Percentiles rank a stretch among this genome's conserved stretches.
These are phyloP conservation scores for Gnatocerus cornutus DNA, from an alignment of 2,888 invertebrate genomes.

Conservation along the genomic window DNA sequence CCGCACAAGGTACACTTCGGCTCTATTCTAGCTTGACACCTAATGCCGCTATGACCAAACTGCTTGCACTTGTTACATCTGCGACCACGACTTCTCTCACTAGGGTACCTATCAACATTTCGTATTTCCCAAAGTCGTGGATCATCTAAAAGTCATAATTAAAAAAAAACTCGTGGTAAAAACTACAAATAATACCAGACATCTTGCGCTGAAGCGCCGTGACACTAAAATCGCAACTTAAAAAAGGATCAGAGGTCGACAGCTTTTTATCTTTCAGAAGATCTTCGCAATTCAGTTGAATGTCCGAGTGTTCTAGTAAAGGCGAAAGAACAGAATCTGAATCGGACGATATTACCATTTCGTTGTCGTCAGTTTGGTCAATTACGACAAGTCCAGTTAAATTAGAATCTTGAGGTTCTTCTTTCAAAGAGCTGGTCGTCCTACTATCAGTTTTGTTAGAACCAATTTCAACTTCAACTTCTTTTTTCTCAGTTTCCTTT, in stretches of 20 bases:
- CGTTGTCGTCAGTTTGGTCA: neutral
- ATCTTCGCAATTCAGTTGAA: conserved; percentile 32
- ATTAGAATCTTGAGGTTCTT: neutral
- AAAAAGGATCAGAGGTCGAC: neutral
- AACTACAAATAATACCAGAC: conserved; percentile 73
- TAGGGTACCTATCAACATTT: conserved; percentile 52
- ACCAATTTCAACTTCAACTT: too few relatives aligned
- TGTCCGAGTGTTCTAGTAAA: conserved; percentile 28
- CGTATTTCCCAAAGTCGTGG: conserved; percentile 75
- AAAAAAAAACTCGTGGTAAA: conserved; percentile 1
- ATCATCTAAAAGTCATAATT: conserved; percentile 69
- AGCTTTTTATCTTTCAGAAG: neutral
- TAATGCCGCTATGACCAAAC: conserved; percentile 76
- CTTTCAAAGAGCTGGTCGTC: too few relatives aligned
- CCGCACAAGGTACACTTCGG: conserved; percentile 81
- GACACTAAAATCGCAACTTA: conserved; percentile 72
- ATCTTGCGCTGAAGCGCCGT: conserved; percentile 75
- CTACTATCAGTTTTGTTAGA: too few relatives aligned
- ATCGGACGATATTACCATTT: conserved; percentile 20
- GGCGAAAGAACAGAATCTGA: conserved; percentile 39
- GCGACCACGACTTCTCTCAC: conserved; percentile 63
- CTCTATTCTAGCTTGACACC: conserved; percentile 74
- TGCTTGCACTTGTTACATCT: conserved; percentile 78
- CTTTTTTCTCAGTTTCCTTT: conserved; percentile 1
- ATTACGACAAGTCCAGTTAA: neutral